Percentiles rank a stretch among this genome's conserved stretches.
These are phyloP conservation scores for Trissoscelio sp. DNA, from an alignment of 2,888 invertebrate genomes.

Conservation along the genomic window DNA sequence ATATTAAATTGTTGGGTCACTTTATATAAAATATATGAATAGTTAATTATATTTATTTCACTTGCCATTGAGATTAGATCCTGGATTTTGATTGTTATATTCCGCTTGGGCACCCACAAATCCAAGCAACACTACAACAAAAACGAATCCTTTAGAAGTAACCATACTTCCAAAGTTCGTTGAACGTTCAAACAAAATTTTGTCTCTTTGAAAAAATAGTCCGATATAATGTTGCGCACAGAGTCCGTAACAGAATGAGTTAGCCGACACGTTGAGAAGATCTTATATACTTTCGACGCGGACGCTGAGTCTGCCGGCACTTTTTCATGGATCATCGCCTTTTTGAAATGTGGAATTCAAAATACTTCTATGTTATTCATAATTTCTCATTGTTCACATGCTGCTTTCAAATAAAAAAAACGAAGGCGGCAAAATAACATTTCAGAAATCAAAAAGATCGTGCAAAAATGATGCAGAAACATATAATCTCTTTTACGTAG, in stretches of 20 bases:
- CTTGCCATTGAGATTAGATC: conserved; percentile 37
- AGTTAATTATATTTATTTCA: conserved; percentile 5
- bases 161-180: conserved; percentile 65
- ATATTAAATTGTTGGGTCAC: conserved; percentile 7
- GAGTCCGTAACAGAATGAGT: conserved; percentile 67
- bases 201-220: conserved; percentile 49
- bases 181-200: conserved; percentile 56
- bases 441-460: neutral
- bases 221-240: conserved; percentile 60
- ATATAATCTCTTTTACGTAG: neutral
- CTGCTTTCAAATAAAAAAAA: conserved; percentile 14
- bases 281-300: conserved; percentile 68
- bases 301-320: conserved; percentile 50
- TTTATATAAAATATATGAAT: neutral
- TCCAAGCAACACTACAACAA: conserved; percentile 50
- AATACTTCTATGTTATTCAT: conserved; percentile 50
- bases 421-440: neutral
- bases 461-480: neutral
- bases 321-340: conserved; percentile 65
- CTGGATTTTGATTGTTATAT: conserved; percentile 13
- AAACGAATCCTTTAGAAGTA: conserved; percentile 66
- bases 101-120: conserved; percentile 45
- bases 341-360: conserved; percentile 60
- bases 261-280: conserved; percentile 61
- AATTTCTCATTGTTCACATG: conserved; percentile 50